Conservation (phyloP, 2,797 vertebrate species). For the Notolabrus celidotus region DNA sequence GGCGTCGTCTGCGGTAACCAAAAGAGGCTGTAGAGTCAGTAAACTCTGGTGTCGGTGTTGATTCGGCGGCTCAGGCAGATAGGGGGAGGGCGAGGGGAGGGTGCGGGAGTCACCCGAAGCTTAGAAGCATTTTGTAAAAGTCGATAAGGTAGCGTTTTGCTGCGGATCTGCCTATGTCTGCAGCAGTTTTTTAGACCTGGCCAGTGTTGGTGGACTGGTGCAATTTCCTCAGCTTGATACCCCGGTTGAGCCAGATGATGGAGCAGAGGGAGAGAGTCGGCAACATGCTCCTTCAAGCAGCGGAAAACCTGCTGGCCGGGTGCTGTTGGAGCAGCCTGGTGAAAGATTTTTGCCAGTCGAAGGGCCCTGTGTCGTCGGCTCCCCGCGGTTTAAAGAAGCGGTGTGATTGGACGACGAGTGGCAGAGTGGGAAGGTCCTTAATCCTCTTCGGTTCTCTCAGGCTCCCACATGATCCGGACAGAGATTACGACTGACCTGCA, state of each 20-base stretch:
- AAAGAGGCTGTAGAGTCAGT: slow-evolving; percentile 55
- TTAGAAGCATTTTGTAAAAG: slow-evolving; percentile 77
- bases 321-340: slow-evolving; percentile 52
- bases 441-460: slow-evolving; percentile 62
- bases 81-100: slow-evolving; percentile 28
- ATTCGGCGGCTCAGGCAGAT: slow-evolving; percentile 27
- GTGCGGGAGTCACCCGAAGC: slow-evolving; percentile 69
- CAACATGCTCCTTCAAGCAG: slow-evolving; percentile 90
- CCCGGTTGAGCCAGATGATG: slow-evolving; percentile 91
- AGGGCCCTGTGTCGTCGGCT: slow-evolving; percentile 48
- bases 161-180: slow-evolving; percentile 21
- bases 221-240: slow-evolving; percentile 91
- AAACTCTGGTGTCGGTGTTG: slow-evolving; percentile 46
- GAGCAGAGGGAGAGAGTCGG: slow-evolving; percentile 89
- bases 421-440: slow-evolving; percentile 59
- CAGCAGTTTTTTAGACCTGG: slow-evolving; percentile 74
- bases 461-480: slow-evolving; percentile 61
- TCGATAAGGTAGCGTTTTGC: slow-evolving; percentile 44
- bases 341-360: slow-evolving; percentile 36
- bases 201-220: slow-evolving; percentile 76
- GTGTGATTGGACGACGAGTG: slow-evolving; percentile 54
- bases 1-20: slow-evolving; percentile 52
- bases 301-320: slow-evolving; percentile 64
- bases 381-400: slow-evolving; percentile 39
- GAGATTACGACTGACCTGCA: slow-evolving; percentile 67